Base-by-base conservation (phyloP, 2,797 vertebrate species). In the Coregonus suidteri region DNA sequence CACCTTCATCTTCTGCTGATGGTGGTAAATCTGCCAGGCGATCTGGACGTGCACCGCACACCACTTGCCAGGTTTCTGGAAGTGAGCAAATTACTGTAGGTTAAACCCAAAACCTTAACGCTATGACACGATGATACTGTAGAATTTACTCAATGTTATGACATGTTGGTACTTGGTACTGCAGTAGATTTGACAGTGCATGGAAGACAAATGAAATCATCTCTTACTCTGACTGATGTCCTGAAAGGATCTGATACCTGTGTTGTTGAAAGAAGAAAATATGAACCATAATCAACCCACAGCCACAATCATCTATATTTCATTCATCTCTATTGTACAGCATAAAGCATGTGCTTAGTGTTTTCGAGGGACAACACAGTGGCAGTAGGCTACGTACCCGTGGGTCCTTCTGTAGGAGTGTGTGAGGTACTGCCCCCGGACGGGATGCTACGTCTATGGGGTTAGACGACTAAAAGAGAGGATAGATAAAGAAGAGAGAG, bases 1-100 rank as follows among this genome's bases (percentile, higher is more conserved):
- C 96, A 99, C 98, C 98, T 99, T 99, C 92, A 97, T 96, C 94
- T 98, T 98, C 93, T 99, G 98, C 95, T 99, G 98, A 92, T 99
- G 98, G 93, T 96, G 97, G 94, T 97, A 97, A 94, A 99, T 99
- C 95, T 99, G 97, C 98, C 98, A 99, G 86, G 98, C 98, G 37
- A 99, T 99, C 93, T 98, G 98, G 89, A 99, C 98, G 75, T 99
- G 98, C 88, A 97, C 97, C 0, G 97, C 98, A 80, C 98, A 99
- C 98, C 98, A 99, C 94, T 96, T 98, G 87, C 98, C 98, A 31
- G 98, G 97, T 91, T 98, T 99, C 98, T 99, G 95, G 56, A 90
- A 91, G 80, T 13, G 1, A 71, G 15, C 7, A 14, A 47, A 47
- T 13, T 13, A 47, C 11, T 47, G 2, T 3, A 13, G 41, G 41